phyloP scores from a whole-genome alignment of 2,113 vertebrate species.

The Vidua chalybeata region DNA sequence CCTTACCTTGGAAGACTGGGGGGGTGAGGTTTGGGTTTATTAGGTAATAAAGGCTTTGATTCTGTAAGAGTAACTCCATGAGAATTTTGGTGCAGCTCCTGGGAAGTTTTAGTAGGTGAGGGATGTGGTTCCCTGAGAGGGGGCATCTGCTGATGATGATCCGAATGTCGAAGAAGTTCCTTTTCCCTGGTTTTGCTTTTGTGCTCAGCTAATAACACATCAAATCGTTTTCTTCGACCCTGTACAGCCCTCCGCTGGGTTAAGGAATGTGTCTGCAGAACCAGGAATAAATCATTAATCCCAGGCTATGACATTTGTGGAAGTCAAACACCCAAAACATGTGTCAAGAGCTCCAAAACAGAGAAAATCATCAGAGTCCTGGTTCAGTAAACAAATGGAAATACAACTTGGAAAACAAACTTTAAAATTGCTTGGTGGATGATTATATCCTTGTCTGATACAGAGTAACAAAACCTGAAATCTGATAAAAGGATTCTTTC shows the following conservation, averaged over 20 bases:
- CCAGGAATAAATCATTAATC: conserved; percentile 50
- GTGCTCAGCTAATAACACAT: conserved; percentile 95
- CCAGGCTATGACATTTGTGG: not conserved
- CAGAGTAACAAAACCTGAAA: not conserved
- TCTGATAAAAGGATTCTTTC: not conserved
- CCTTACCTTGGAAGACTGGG: conserved; percentile 96
- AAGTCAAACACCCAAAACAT: not conserved
- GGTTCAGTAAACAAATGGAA: not conserved
- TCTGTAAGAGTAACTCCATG: conserved; percentile 86
- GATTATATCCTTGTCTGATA: not conserved
- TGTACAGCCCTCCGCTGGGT: conserved; percentile 97
- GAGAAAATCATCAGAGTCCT: not conserved
- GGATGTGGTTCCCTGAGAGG: conserved; percentile 98
- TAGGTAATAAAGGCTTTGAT: conserved; percentile 87
- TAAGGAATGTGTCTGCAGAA: conserved; percentile 98
- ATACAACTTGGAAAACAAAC: not conserved
- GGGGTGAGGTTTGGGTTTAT: conserved; percentile 94
- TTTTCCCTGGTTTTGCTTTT: conserved; percentile 96
- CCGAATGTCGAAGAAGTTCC: conserved; percentile 86
- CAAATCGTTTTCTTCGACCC: conserved; percentile 97
- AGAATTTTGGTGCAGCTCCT: conserved; percentile 87
- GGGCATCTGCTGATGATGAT: conserved; percentile 89
- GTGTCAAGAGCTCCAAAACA: not conserved
- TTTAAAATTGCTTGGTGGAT: not conserved
- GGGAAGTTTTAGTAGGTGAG: conserved; percentile 82